A percentile compares a stretch with the other conserved stretches of the same genome.
Conservation (phyloP, 2,888 invertebrate species). For the Acanthoscelides obtectus region DNA sequence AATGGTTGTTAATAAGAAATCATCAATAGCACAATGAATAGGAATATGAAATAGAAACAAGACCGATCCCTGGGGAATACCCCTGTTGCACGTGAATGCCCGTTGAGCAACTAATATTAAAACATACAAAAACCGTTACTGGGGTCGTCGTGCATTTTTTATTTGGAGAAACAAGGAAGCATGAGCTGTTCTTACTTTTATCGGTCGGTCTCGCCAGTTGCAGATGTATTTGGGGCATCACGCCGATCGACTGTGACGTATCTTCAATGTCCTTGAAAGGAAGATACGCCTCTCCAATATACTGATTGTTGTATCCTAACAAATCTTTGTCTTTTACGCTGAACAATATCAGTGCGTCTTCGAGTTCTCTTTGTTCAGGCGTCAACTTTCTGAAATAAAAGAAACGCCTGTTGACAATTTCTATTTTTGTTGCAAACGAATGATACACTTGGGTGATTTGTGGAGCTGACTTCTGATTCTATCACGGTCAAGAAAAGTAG, state of each 20-base stretch:
- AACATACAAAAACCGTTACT: neutral
- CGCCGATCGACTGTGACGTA: conserved; percentile 55
- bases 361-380: conserved; percentile 62
- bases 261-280: conserved; percentile 71
- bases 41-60: too few species aligned
- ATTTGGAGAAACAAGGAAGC: too few species aligned
- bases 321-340: conserved; percentile 96
- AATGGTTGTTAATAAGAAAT: conserved; percentile 6
- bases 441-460: too few species aligned
- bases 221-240: conserved; percentile 69
- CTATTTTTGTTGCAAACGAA: too few species aligned
- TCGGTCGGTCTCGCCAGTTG: conserved; percentile 66
- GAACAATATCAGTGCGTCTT: conserved; percentile 76
- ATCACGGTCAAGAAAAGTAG: too few species aligned
- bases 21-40: too few species aligned
- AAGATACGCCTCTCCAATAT: conserved; percentile 91
- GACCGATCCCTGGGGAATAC: too few species aligned
- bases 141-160: neutral
- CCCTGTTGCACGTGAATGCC: too few species aligned
- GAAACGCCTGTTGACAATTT: too few species aligned
- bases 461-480: too few species aligned
- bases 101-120: neutral
- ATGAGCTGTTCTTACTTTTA: conserved; percentile 53
- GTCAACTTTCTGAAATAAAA: conserved; percentile 58
- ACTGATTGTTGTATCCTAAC: conserved; percentile 85